Conservation (phyloP, 2,113 vertebrate genomes). For the Podarcis raffonei region DNA sequence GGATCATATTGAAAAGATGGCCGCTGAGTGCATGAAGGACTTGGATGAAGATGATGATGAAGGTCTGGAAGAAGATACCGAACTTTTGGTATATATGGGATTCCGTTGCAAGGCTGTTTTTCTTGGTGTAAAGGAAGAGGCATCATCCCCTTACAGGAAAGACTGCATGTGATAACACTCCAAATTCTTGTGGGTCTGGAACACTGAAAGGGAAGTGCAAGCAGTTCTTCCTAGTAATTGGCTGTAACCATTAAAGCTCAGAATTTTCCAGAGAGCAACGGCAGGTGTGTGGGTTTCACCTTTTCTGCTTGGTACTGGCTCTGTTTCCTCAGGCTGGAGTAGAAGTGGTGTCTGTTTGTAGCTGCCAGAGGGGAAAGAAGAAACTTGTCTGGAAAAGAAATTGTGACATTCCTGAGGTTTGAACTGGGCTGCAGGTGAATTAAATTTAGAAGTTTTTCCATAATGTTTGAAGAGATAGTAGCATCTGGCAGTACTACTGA, state of each 20-base stretch:
- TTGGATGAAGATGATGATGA: constrained; percentile 87
- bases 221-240: not conserved
- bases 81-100: constrained; percentile 84
- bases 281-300: too few relatives aligned
- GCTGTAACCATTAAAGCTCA: not conserved
- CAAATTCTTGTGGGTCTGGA: not conserved
- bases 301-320: not conserved
- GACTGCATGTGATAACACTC: not conserved
- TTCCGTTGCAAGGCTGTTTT: constrained; percentile 3
- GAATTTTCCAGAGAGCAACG: not conserved
- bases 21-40: constrained; percentile 92
- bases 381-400: not conserved
- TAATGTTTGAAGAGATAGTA: not conserved
- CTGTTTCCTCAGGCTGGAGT: not conserved
- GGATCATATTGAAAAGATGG: constrained; percentile 93
- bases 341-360: not conserved
- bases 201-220: not conserved
- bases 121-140: not conserved
- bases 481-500: not conserved
- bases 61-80: constrained; percentile 78
- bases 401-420: not conserved
- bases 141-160: not conserved
- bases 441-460: not conserved
- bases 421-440: not conserved
- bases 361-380: not conserved